phyloP scores from a whole-genome alignment of 2,797 vertebrate species.

The Molothrus aeneus region DNA sequence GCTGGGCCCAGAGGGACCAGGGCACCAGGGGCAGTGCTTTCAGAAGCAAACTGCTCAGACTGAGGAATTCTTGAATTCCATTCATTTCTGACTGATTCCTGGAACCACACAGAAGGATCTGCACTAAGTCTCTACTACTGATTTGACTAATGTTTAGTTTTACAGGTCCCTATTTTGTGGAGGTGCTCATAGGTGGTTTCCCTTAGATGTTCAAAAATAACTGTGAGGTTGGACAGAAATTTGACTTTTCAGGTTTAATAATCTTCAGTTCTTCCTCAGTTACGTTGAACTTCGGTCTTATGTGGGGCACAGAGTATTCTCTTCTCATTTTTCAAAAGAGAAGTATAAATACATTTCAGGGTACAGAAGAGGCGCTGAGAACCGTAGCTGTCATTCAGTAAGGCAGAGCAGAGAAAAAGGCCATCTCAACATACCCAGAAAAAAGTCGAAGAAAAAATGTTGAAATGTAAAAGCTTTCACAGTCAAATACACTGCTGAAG shows the following conservation, averaged over 20 bases:
- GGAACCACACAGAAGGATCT: neutral
- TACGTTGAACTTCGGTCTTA: neutral
- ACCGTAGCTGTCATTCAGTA: neutral
- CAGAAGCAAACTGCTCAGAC: neutral
- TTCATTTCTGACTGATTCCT: neutral
- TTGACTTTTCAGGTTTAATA: neutral
- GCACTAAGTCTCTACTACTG: neutral
- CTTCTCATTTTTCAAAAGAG: constrained; percentile 22
- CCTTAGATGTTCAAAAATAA: constrained; percentile 21
- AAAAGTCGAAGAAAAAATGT: neutral
- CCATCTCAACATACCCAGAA: neutral
- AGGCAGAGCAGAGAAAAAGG: neutral
- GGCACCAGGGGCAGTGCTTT: neutral
- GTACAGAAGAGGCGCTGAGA: neutral
- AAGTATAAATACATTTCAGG: neutral
- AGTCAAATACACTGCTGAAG: neutral
- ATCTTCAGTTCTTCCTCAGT: constrained; percentile 26
- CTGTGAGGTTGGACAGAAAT: neutral
- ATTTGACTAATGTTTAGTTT: neutral
- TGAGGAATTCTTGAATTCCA: neutral
- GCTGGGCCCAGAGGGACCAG: neutral
- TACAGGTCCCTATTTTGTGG: neutral
- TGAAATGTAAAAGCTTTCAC: neutral
- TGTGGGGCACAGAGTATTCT: neutral
- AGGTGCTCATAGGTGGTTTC: neutral